These are phyloP conservation scores for Eulemur mongoz DNA, from an alignment of 2,797 vertebrate species.

Conservation along the genomic window DNA sequence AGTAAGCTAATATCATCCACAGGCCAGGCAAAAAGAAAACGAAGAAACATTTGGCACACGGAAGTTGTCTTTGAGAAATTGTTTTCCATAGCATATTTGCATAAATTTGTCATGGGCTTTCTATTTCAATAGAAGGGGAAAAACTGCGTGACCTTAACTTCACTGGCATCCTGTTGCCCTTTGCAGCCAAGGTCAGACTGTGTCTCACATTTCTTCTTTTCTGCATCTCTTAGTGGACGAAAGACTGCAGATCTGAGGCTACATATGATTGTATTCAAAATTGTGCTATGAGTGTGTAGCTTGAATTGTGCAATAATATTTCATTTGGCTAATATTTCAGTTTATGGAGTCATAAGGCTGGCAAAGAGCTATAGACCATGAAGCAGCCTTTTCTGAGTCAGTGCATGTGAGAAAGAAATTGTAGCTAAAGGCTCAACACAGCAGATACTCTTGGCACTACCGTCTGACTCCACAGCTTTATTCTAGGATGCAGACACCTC, in stretches of 20 bases:
- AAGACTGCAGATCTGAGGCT: neutral
- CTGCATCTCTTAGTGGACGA: neutral
- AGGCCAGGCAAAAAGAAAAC: neutral
- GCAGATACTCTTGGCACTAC: neutral
- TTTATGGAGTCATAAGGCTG: neutral
- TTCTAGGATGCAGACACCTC: neutral
- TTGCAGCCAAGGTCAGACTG: neutral
- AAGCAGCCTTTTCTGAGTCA: slow-evolving; percentile 29
- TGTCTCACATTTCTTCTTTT: neutral
- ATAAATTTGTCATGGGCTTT: neutral
- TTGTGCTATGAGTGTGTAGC: neutral
- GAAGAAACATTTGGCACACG: neutral
- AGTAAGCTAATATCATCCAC: neutral
- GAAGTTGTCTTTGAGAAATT: slow-evolving; percentile 7
- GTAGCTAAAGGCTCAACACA: neutral
- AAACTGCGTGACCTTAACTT: neutral
- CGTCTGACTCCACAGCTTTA: neutral
- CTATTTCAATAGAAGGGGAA: neutral
- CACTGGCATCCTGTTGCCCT: neutral
- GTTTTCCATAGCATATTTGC: neutral
- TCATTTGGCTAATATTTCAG: neutral
- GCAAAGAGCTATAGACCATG: neutral
- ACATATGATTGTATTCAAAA: neutral
- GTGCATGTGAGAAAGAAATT: neutral
- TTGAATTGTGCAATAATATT: neutral